Base-by-base conservation (phyloP, 2,888 invertebrate species). In the Crossocerus cetratus region DNA sequence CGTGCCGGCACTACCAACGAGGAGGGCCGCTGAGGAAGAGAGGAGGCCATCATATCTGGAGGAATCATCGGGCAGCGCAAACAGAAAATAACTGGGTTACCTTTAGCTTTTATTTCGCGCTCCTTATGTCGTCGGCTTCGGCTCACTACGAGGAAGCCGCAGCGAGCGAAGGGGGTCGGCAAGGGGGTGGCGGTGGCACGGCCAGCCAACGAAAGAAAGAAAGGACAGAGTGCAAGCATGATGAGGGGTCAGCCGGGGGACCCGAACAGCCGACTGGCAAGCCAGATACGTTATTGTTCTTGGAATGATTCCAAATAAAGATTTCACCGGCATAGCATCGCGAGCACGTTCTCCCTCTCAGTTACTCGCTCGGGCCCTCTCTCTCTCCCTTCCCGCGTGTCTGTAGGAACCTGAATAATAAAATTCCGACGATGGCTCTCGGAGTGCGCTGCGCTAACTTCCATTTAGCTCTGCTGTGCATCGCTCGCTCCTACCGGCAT, bases 231-330 rank as follows among this genome's bases (percentile, higher is more conserved):
- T 22, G 59, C 32, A 32, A 32, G 32, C 32, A 32, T 0, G 32
- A 32, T 32, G 32, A 32, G 59, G 76, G 71, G 16, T 23, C 64
- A 67, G 56, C 73, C 60, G 64, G 57, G 68, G 74, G 77, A 74
- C 32, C 32, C 32, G 32, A 32, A 32, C 32, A 11, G 32, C 32
- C 32, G 32, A 32, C 32, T 32, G 32, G 32, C 32, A 32, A 32
- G 49, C 16, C 49, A 80, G 83, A 84, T 85, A 86, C 85, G 87
- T 90, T 90, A 90, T 90, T 90, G 90, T 90, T 90, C 90, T 87
- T 89, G 89, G 90, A 90, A 90, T 89, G 90, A 90, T 90, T 89
- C 86, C 86, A 89, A 90, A 90, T 90, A 89, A 90, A 90, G 90
- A 90, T 90, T 90, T 88, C 87, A 87, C 84, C 85, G 84, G 81